Evolutionary conservation across 2,888 invertebrate genomes (phyloP), one percentile per base, ranked within the genome.

Genomic region (Calliphora vomitoria): DNA sequence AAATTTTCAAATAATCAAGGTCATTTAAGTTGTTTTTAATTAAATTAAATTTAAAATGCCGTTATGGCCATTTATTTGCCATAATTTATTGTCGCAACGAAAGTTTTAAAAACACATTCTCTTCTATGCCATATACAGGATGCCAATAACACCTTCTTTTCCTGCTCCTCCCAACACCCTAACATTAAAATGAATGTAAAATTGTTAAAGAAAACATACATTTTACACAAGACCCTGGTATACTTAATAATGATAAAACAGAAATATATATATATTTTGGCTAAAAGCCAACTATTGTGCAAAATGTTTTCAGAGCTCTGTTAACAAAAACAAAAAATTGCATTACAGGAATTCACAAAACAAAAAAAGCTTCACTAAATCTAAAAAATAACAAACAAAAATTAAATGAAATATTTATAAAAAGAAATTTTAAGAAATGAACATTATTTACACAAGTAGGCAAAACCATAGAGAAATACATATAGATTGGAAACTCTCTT

Each of bases 291-390:
- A 72, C 38, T 58, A 18, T 68, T 78, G 76, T 38, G 62, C 53
- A 76, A 86, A 85, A 85, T 76, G 64, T 38, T 71, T 83, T 64
- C 78, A 25, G 83, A 64, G 55, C 47, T 71, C 78, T 6, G 71
- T 64, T 4, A 35, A 71, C 35, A 50, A 41, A 44, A 15, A 50
- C n/a, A n/a, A 10, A 35, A 25, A 55, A 35, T 35, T 79, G 74
- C 74, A 75, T 85, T 85, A 75, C 87, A 87, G 75, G 79, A 87
- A 85, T 87, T 79, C 53, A 72, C 8, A 62, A 6, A 20, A 41
- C n/a, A 38, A 3, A 8, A 35, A 68, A 58, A 50, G 60, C 35
- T 81, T 53, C 38, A 60, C n/a, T 50, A 71, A 82, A 68, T 18
- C 55, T 41, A 31, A 4, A 35, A 50, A 38, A 13, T 3, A 69